A percentile compares a stretch with the other conserved stretches of the same genome.
These are phyloP conservation scores for Carlito syrichta DNA, from an alignment of 2,113 vertebrate species.

Conservation along the genomic window DNA sequence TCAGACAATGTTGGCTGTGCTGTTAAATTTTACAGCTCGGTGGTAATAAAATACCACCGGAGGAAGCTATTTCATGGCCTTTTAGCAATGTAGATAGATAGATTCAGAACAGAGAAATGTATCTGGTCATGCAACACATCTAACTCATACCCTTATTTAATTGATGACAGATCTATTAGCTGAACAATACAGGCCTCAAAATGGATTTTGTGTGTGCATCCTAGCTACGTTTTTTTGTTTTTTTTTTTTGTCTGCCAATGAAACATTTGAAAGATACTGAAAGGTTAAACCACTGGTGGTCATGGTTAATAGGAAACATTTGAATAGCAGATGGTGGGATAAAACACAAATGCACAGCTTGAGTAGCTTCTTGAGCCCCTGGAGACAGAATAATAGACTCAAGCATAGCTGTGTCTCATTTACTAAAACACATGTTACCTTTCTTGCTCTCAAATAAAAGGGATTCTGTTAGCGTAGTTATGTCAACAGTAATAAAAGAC, in stretches of 20 bases:
- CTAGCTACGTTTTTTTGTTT: neutral
- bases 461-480: neutral
- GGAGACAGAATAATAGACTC: constrained; percentile 58
- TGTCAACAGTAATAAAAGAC: neutral
- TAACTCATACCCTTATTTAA: constrained; percentile 69
- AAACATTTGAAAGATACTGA: constrained; percentile 66
- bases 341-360: constrained; percentile 58
- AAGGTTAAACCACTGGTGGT: constrained; percentile 66
- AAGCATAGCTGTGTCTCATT: constrained; percentile 45
- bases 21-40: constrained; percentile 79
- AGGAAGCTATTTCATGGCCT: constrained; percentile 77
- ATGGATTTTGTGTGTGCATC: constrained; percentile 46
- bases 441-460: neutral
- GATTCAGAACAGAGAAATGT: constrained; percentile 74
- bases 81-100: constrained; percentile 76
- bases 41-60: constrained; percentile 78
- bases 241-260: constrained; percentile 1
- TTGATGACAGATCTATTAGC: constrained; percentile 74
- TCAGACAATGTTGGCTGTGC: constrained; percentile 70
- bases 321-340: constrained; percentile 68
- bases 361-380: constrained; percentile 36
- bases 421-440: constrained; percentile 8
- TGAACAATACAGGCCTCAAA: constrained; percentile 52
- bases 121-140: constrained; percentile 65
- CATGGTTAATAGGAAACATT: constrained; percentile 59